A percentile compares a stretch with the other conserved stretches of the same genome.
These are phyloP conservation scores for Notocelia uddmanniana DNA, from an alignment of 2,888 invertebrate genomes.

Conservation along the genomic window DNA sequence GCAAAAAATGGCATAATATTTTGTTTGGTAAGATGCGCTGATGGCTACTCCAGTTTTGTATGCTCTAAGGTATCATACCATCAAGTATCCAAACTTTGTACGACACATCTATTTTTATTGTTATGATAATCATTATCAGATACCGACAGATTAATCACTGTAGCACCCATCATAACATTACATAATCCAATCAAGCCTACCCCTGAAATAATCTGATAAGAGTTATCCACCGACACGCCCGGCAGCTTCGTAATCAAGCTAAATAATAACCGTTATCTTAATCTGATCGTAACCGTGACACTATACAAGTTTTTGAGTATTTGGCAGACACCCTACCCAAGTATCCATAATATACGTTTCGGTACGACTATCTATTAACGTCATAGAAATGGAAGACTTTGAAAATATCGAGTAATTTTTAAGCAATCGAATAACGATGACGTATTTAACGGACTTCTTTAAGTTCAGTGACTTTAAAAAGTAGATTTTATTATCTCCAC, in stretches of 20 bases:
- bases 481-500: no score
- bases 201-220: conserved; percentile 46
- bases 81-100: not conserved
- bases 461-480: not conserved
- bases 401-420: not conserved
- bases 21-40: no score
- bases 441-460: not conserved
- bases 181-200: conserved; percentile 35
- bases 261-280: conserved; percentile 58
- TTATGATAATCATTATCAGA: conserved; percentile 17
- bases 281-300: conserved; percentile 29
- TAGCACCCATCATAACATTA: conserved; percentile 17
- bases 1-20: no score
- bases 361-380: not conserved
- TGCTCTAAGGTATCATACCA: no score
- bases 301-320: not conserved
- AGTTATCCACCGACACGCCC: conserved; percentile 48
- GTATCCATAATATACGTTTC: not conserved
- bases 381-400: not conserved
- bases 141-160: conserved; percentile 7
- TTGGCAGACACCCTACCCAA: not conserved
- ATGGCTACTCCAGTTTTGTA: no score
- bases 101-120: not conserved
- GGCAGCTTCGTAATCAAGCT: conserved; percentile 53
- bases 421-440: not conserved